phyloP scores from a whole-genome alignment of 2,113 vertebrate genomes.

The Microcebus ravelobensis region DNA sequence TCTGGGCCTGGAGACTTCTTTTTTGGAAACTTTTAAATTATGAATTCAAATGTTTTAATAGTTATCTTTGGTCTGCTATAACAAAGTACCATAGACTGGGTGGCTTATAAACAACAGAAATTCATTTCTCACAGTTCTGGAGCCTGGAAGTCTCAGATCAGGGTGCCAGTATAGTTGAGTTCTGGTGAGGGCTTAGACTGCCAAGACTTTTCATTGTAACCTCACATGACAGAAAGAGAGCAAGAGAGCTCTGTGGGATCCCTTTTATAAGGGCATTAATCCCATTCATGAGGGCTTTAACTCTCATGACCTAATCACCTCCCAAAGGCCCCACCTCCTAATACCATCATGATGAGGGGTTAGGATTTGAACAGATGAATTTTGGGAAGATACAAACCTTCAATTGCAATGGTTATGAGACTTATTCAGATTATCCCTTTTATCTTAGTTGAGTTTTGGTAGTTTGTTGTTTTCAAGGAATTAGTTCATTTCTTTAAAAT shows the following conservation, averaged over 20 bases:
- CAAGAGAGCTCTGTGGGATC: neutral
- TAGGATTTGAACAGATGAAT: neutral
- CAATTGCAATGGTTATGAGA: slow-evolving; percentile 13
- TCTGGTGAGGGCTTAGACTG: neutral
- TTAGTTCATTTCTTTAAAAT: slow-evolving; percentile 28
- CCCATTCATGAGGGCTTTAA: neutral
- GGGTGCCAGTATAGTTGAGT: neutral
- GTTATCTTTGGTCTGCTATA: neutral
- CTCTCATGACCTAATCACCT: neutral
- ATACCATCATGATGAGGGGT: neutral
- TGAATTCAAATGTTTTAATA: slow-evolving; percentile 40
- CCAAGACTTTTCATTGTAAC: neutral
- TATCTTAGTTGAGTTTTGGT: slow-evolving; percentile 40
- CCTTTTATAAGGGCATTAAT: neutral
- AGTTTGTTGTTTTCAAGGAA: slow-evolving; percentile 22
- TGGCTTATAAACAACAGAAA: neutral
- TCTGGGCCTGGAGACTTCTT: neutral
- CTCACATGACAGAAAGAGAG: neutral
- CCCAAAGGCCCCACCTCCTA: neutral
- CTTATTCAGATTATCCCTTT: neutral
- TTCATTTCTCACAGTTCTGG: neutral
- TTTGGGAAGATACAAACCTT: neutral
- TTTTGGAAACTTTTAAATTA: slow-evolving; percentile 46
- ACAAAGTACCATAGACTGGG: neutral
- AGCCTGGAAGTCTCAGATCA: neutral